Evolutionary conservation across 2,113 vertebrate genomes (phyloP).

Genomic region (Takifugu bimaculatus): DNA sequence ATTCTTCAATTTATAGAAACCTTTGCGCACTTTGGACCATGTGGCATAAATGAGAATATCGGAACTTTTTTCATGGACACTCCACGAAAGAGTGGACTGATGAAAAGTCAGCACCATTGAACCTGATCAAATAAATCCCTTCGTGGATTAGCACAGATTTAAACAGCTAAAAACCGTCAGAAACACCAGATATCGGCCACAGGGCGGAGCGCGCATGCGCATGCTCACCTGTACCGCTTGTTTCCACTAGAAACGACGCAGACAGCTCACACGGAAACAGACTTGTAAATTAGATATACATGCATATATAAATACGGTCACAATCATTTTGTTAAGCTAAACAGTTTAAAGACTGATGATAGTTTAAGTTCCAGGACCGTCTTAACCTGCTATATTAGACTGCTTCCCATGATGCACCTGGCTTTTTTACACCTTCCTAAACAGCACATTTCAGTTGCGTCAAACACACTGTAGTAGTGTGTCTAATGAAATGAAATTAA

Average conservation of each 20-base stretch:
- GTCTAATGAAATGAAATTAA: too few species aligned
- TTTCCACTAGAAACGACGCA: not conserved
- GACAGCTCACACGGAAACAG: too few species aligned
- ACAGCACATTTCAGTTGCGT: too few species aligned
- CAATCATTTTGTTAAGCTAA: too few species aligned
- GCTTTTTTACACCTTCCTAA: too few species aligned
- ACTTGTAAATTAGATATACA: too few species aligned
- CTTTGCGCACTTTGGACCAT: constrained; percentile 32
- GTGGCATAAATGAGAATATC: constrained; percentile 43
- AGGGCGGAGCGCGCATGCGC: not conserved
- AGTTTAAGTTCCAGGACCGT: too few species aligned
- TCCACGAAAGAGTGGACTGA: constrained; percentile 25
- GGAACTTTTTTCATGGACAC: constrained; percentile 9
- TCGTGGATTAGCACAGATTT: not conserved
- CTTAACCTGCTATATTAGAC: too few species aligned
- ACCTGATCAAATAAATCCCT: not conserved
- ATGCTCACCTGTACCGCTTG: constrained; percentile 19
- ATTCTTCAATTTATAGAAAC: constrained; percentile 8
- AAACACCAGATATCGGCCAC: not conserved
- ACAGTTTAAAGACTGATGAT: too few species aligned
- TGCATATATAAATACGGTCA: too few species aligned
- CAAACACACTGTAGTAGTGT: too few species aligned
- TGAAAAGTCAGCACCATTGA: constrained; percentile 9
- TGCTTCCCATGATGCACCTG: too few species aligned
- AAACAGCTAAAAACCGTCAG: not conserved